Base-by-base conservation (phyloP, 2,797 vertebrate genomes). In the Sebastes glaucus region DNA sequence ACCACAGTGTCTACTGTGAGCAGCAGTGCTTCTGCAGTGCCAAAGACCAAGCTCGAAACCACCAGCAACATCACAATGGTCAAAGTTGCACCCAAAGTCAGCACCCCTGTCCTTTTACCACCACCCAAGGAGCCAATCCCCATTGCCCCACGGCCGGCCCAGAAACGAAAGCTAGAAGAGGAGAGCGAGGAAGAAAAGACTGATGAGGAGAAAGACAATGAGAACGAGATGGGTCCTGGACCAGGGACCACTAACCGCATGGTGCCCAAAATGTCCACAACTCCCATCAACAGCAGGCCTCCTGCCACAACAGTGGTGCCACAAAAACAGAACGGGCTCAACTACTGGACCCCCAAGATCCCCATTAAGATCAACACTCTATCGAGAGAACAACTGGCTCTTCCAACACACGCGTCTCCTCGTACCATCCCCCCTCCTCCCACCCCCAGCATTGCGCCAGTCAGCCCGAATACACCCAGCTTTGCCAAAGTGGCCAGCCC, bases 341-440 rank as follows among this genome's bases (percentile, higher is more conserved):
- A 94, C 85, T 96, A 94, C 78, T 96, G 94, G 95, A 92, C 94
- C 71, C 82, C 94, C 7, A 96, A 96, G 87, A 88, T 93, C 62
- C 94, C 94, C 16, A 96, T 96, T 60, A 97, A 96, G 85, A 97
- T 97, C 77, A 96, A 96, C 90, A 96, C 96, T 11, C 82, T 96
- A 4, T 95, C 96, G 7, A 96, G 97, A 70, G 97, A 97, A 92
- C 97, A 97, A 87, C 94, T 98, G 86, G 96, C 95, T 81, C 95
- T 97, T 76, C 92, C 95, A 74, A 92, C 94, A 67, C 96, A 94
- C 90, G 92, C 94, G 56, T 92, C 95, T 7, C 86, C 95, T 52
- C 90, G 96, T 30, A 92, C 95, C 80, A 91, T 95, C 80, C 88
- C 94, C 25, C 91, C 95, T 68, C 93, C 94, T 2, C 93, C 93